Conservation (phyloP, 1,140 invertebrate species). For the Aphelinus atriplicis region DNA sequence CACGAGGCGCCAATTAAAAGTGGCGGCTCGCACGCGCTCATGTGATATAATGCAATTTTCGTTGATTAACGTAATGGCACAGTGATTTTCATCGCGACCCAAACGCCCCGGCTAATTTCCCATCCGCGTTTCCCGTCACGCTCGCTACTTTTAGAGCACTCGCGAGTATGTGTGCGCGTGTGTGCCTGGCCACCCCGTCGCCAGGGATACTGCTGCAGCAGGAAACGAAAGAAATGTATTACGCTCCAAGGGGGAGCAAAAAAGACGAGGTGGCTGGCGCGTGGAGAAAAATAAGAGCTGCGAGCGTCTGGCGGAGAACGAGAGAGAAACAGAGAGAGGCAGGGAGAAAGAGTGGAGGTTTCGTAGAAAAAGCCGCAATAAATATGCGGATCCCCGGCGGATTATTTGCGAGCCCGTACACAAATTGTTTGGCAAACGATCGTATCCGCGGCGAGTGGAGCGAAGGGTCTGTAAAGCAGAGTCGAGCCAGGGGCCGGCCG, state of each 20-base stretch:
- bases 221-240: not conserved
- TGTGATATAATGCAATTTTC: too few relatives aligned
- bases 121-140: too few relatives aligned
- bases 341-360: not conserved
- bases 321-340: not conserved
- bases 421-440: slow-evolving; percentile 14
- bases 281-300: too few relatives aligned
- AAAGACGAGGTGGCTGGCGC: not conserved
- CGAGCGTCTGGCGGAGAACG: not conserved
- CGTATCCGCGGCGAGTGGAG: too few relatives aligned
- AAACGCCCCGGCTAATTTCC: too few relatives aligned
- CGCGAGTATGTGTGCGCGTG: too few relatives aligned
- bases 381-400: slow-evolving; percentile 17
- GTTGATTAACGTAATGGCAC: too few relatives aligned
- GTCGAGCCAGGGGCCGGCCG: too few relatives aligned
- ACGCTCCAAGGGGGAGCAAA: not conserved
- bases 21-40: not conserved
- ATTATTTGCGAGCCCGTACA: slow-evolving; percentile 15
- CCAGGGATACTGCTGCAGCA: not conserved
- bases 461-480: too few relatives aligned
- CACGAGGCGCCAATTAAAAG: not conserved
- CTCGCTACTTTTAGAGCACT: too few relatives aligned
- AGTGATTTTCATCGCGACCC: too few relatives aligned
- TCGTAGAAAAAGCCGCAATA: slow-evolving; percentile 25
- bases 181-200: too few relatives aligned